Percentiles rank a stretch among this genome's conserved stretches.
phyloP scores from a whole-genome alignment of 2,888 invertebrate genomes.

The Drosophila mimica region DNA sequence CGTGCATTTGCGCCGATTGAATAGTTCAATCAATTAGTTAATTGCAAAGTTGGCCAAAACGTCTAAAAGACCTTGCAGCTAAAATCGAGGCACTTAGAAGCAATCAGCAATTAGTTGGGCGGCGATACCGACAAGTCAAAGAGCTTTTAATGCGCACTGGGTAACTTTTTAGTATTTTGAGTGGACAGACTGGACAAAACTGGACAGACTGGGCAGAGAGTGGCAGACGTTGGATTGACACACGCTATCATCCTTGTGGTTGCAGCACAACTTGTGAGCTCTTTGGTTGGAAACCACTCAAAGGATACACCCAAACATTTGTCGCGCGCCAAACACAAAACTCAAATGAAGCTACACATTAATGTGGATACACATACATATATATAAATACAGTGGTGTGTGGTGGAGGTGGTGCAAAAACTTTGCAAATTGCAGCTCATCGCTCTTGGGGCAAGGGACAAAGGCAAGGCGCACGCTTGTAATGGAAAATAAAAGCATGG shows the following conservation, averaged over 20 bases:
- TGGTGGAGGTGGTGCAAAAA: constrained; percentile 60
- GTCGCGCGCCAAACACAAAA: constrained; percentile 56
- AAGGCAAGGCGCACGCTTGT: constrained; percentile 13
- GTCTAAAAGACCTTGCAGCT: constrained; percentile 50
- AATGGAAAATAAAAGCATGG: constrained; percentile 76
- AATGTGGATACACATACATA: constrained; percentile 12
- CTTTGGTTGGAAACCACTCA: constrained; percentile 33
- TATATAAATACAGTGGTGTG: not conserved
- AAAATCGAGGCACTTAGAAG: constrained; percentile 75
- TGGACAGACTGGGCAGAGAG: not conserved
- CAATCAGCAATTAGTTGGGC: constrained; percentile 66
- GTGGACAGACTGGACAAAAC: constrained; percentile 1
- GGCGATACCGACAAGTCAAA: constrained; percentile 47
- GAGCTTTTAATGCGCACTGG: constrained; percentile 56
- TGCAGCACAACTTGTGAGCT: constrained; percentile 51
- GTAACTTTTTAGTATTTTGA: constrained; percentile 26
- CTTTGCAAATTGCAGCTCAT: constrained; percentile 78
- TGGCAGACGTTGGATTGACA: constrained; percentile 24
- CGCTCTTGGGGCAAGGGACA: constrained; percentile 46
- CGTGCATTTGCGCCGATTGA: constrained; percentile 68
- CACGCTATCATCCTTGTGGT: constrained; percentile 18
- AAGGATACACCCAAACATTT: constrained; percentile 48
- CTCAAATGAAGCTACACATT: constrained; percentile 61
- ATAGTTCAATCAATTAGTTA: constrained; percentile 81
- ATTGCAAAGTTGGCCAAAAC: constrained; percentile 63